Evolutionary conservation across 2,888 invertebrate species (phyloP), one percentile per base, ranked within the genome.

Genomic region (Plemyria rubiginata): DNA sequence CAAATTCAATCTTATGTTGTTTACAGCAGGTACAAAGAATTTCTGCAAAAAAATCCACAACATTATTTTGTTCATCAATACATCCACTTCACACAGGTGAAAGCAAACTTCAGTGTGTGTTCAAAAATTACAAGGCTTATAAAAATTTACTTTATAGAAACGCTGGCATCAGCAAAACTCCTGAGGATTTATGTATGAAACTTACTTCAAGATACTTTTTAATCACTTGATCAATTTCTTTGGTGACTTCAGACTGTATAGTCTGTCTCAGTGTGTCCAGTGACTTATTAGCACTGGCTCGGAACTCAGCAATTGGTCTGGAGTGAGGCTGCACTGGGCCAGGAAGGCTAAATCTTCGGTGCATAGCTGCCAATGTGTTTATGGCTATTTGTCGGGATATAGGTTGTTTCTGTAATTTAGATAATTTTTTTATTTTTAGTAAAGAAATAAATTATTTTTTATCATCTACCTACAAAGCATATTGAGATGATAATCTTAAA

Each of bases 1-100:
- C 77, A 96, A 92, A 86, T 97, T 97, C 70, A 93, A 90, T 76
- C 95, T 94, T 72, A 97, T 96, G 79, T 97, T 97, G 70, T 95
- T 94, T 41, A 97, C 94, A 64, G 96, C 97, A 67, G 96, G 96
- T 76, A 95, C 95, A 88, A 97, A 96, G 86, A 95, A 97, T 91
- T 95, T 95, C 96, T 96, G 88, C 56, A 94, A 94, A 22, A n/a
- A 22, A 22, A 22, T 22, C 65, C 70, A 66, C 63, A 46, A 49
- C 7, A 29, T 13, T n/a, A 38, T 51, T 22, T 22, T 22, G 22
- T 22, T 22, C 22, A 22, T 3, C 22, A 22, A 22, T 22, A 1
- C 2, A 3, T 22, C 22, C 22, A 22, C 22, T 22, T 2, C 22
- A 22, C 22, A 22, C 22, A 22, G 22, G 22, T 22, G 22, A 22